phyloP scores from a whole-genome alignment of 2,113 vertebrate species.

The Perognathus longimembris region DNA sequence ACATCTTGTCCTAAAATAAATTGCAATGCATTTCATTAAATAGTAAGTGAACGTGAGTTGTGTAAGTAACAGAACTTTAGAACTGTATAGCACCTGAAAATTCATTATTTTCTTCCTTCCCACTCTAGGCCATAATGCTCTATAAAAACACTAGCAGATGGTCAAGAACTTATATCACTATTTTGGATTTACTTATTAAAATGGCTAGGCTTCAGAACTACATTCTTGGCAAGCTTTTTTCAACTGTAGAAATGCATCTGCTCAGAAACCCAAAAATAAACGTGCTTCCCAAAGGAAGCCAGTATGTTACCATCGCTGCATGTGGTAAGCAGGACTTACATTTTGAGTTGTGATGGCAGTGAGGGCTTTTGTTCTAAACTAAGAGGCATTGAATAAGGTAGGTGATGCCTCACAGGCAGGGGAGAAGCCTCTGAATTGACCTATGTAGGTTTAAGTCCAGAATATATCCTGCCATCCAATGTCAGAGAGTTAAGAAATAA shows the following conservation, averaged over 20 bases:
- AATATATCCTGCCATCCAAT: not conserved
- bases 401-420: not conserved
- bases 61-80: constrained; percentile 11
- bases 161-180: constrained; percentile 32
- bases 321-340: constrained; percentile 8
- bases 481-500: constrained; percentile 45
- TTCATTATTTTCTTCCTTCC: not conserved
- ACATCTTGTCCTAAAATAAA: constrained; percentile 49
- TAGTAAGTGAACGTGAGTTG: not conserved
- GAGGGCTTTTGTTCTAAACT: not conserved
- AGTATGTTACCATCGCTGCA: constrained; percentile 1
- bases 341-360: not conserved
- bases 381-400: not conserved
- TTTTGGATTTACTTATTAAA: constrained; percentile 63
- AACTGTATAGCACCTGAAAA: not conserved
- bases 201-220: constrained; percentile 65
- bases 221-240: constrained; percentile 72
- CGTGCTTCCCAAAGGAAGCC: constrained; percentile 49
- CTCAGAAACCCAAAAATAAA: constrained; percentile 72
- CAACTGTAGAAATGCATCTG: constrained; percentile 67
- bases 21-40: not conserved
- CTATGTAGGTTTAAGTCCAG: not conserved
- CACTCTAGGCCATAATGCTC: not conserved
- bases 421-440: not conserved
- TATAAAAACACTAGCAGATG: constrained; percentile 54